These are phyloP conservation scores for Petroica traversi DNA, from an alignment of 2,113 vertebrate genomes.

Conservation along the genomic window DNA sequence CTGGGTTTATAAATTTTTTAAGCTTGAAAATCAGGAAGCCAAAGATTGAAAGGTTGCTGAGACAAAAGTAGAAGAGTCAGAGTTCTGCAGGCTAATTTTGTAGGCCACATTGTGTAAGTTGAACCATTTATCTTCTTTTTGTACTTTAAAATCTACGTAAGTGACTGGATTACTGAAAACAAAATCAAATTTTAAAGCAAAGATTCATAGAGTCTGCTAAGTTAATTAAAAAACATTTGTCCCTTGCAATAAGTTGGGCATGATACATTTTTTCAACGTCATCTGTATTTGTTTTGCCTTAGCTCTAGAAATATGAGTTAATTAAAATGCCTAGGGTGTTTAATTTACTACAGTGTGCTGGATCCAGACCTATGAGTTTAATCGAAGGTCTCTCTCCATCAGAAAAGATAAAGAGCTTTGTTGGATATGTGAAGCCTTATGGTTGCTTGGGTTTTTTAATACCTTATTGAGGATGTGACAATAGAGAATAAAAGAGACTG, in stretches of 20 bases:
- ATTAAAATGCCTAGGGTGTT: background rate
- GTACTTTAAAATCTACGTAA: background rate
- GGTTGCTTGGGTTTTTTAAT: background rate
- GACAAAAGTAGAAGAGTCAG: background rate
- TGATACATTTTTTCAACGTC: background rate
- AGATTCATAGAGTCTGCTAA: background rate
- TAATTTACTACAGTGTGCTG: background rate
- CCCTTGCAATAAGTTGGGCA: background rate
- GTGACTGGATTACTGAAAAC: background rate
- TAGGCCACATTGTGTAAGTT: background rate
- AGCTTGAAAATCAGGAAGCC: background rate
- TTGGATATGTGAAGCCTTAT: background rate
- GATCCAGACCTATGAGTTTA: background rate
- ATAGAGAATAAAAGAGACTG: background rate
- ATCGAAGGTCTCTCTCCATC: background rate
- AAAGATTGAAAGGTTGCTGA: background rate
- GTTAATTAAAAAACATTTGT: background rate
- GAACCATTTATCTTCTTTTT: background rate
- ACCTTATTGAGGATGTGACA: background rate
- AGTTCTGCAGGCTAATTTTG: background rate
- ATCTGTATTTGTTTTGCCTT: background rate
- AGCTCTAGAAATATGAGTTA: background rate
- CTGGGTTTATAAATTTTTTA: background rate
- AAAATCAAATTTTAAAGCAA: background rate
- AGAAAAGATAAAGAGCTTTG: background rate